Base-by-base conservation (phyloP, 2,888 invertebrate species). In the Cacoxenus indagator region DNA sequence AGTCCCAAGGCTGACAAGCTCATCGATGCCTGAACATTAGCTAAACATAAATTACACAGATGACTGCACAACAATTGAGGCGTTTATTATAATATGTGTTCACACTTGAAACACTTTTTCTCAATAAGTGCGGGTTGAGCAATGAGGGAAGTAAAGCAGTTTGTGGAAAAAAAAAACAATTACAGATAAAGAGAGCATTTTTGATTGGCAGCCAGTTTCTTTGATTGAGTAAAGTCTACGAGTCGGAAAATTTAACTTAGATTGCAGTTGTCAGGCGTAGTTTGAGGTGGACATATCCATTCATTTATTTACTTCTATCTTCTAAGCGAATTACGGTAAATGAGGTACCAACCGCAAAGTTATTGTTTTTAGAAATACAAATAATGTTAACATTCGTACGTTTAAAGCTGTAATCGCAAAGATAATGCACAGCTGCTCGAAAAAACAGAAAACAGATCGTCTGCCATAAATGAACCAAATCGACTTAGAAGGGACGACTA, bases 1-100 rank as follows among this genome's bases (percentile, higher is more conserved):
- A 11, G 37, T 51, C 9, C 55, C 29, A 82, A 80, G 76, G 80
- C 80, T 80, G 80, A 80, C 80, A 80, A 83, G 80, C 85, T 83
- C 79, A 83, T 85, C 83, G 83, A 85, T 83, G 82, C 81, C 82
- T 85, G 83, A 84, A 85, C 84, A 85, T 85, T 85, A 84, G 83
- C 82, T 82, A 80, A 83, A 84, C 84, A 85, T 83, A 85, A 85
- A 85, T 85, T 85, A 81, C 79, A 75, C 78, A 82, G 79, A 79
- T 77, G 82, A 85, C 81, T 85, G 83, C 76, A 76, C 79, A 79
- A 80, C 79, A 79, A 83, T 78, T 85, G 79, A 82, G 80, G 84
- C 79, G 81, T 82, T 83, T 84, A 78, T 83, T 84, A 81, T 84
- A 84, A 83, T 83, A 78, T 81, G 84, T 82, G 82, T 82, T 82